These are phyloP conservation scores for Polylopha cassiicola DNA, from an alignment of 2,888 invertebrate genomes.

Conservation along the genomic window DNA sequence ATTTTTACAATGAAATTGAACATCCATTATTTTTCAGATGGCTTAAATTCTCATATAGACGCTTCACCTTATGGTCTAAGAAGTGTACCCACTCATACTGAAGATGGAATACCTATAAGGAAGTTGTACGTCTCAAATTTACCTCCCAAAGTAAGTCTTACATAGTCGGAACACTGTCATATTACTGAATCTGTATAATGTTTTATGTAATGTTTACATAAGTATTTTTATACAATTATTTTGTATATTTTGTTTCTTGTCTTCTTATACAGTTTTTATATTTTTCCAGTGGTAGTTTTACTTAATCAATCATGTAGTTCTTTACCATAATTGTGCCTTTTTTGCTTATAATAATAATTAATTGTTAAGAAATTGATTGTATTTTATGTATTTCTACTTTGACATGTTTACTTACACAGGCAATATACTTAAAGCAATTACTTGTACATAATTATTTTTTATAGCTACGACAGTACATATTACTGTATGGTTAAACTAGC, in stretches of 20 bases:
- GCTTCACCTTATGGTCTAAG: slow-evolving; percentile 42
- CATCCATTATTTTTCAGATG: slow-evolving; percentile 42
- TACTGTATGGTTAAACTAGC: background rate
- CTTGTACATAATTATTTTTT: slow-evolving; percentile 4
- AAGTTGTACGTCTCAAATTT: slow-evolving; percentile 77
- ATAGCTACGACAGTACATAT: slow-evolving; percentile 3
- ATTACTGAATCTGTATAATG: slow-evolving; percentile 2
- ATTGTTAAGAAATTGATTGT: background rate
- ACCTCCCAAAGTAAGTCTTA: slow-evolving; percentile 67
- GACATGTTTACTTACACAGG: background rate
- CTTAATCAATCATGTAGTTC: no score
- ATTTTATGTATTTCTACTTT: slow-evolving; percentile 3
- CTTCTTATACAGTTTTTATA: no score
- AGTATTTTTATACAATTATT: no score
- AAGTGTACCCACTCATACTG: slow-evolving; percentile 68
- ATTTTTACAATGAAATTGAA: slow-evolving; percentile 5
- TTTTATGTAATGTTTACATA: slow-evolving; percentile 7
- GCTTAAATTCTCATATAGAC: slow-evolving; percentile 47
- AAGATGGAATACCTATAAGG: slow-evolving; percentile 77
- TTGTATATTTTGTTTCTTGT: no score
- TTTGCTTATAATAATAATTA: background rate
- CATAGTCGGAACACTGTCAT: background rate
- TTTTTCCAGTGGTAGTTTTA: no score
- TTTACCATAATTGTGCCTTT: no score
- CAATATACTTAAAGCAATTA: background rate